phyloP scores from a whole-genome alignment of 1,140 invertebrate genomes.

The Hylyphantes graminicola region DNA sequence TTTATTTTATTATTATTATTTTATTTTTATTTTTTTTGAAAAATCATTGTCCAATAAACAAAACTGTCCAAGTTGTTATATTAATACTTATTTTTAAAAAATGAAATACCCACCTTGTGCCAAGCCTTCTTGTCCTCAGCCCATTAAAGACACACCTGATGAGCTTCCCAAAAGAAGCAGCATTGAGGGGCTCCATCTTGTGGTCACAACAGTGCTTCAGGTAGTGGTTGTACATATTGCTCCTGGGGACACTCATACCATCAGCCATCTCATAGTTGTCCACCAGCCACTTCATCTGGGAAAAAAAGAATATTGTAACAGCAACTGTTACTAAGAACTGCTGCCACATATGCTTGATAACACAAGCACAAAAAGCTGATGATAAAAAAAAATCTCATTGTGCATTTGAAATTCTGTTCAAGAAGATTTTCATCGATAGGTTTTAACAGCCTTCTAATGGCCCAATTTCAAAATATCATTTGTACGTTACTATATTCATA shows the following conservation, averaged over 20 bases:
- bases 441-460: too few relatives aligned
- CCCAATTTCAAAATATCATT: too few relatives aligned
- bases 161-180: conserved; percentile 98
- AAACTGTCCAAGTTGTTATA: neutral
- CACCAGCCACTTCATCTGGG: conserved; percentile 93
- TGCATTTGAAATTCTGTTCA: too few relatives aligned
- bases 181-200: conserved; percentile 97
- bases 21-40: neutral
- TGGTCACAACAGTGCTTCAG: conserved; percentile 92
- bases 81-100: neutral
- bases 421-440: too few relatives aligned
- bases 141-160: conserved; percentile 98
- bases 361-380: too few relatives aligned
- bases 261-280: conserved; percentile 99
- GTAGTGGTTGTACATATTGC: conserved; percentile 97
- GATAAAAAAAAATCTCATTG: too few relatives aligned
- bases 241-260: conserved; percentile 94
- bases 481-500: too few relatives aligned
- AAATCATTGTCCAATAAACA: neutral
- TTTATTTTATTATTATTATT: too few relatives aligned
- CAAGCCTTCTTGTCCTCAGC: conserved; percentile 89
- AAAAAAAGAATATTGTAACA: neutral
- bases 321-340: too few relatives aligned
- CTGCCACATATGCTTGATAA: too few relatives aligned
- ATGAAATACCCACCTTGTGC: conserved; percentile 79